phyloP scores from a whole-genome alignment of 2,888 invertebrate genomes.

The Listrodromus nycthemerus region DNA sequence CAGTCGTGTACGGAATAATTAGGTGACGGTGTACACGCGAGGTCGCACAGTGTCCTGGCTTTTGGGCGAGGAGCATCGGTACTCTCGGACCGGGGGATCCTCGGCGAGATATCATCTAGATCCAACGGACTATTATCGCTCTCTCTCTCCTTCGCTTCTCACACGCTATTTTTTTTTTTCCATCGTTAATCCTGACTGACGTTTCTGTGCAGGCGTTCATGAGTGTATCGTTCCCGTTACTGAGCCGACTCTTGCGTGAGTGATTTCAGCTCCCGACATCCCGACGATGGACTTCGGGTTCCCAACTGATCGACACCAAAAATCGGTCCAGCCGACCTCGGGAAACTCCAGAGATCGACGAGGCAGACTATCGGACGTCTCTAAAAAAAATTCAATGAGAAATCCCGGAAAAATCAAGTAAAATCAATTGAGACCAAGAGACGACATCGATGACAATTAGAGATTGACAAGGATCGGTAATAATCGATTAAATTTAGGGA shows the following conservation, averaged over 20 bases:
- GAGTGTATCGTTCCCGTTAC: slow-evolving; percentile 67
- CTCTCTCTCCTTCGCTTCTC: slow-evolving; percentile 50
- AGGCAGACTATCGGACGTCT: not conserved
- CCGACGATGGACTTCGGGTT: slow-evolving; percentile 18
- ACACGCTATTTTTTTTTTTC: slow-evolving; percentile 46
- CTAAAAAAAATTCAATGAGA: not conserved
- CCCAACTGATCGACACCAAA: not conserved
- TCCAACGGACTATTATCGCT: slow-evolving; percentile 67
- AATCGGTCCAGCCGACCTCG: not conserved
- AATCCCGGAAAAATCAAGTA: too few relatives aligned
- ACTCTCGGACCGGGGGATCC: slow-evolving; percentile 54
- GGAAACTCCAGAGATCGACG: not conserved
- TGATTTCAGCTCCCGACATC: slow-evolving; percentile 53
- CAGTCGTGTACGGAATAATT: slow-evolving; percentile 74
- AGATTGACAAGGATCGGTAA: not conserved
- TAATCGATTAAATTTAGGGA: too few relatives aligned
- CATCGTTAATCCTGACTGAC: slow-evolving; percentile 82
- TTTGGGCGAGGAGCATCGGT: slow-evolving; percentile 51
- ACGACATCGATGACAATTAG: too few relatives aligned
- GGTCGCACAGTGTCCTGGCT: slow-evolving; percentile 61
- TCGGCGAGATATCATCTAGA: slow-evolving; percentile 77
- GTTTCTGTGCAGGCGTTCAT: slow-evolving; percentile 78
- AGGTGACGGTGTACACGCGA: slow-evolving; percentile 75
- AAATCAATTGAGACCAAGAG: not conserved
- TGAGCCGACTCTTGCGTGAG: slow-evolving; percentile 49